phyloP scores from a whole-genome alignment of 2,797 vertebrate species.

The Balearica regulorum region DNA sequence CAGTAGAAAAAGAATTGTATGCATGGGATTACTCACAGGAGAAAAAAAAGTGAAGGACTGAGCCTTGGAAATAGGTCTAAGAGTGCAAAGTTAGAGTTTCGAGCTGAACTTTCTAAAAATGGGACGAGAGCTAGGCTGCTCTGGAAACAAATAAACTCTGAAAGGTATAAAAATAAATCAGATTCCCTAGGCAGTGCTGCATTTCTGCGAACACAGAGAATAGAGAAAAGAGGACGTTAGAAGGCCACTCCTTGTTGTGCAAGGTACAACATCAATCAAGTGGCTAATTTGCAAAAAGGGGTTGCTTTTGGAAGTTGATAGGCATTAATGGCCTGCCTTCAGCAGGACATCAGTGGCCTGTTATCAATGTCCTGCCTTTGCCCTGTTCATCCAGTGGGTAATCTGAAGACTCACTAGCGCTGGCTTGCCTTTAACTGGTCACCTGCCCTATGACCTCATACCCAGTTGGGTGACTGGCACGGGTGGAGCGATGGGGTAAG shows the following conservation, averaged over 20 bases:
- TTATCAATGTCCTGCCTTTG: background rate
- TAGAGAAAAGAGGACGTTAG: background rate
- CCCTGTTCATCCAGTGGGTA: background rate
- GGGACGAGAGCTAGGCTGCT: background rate
- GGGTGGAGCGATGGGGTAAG: background rate
- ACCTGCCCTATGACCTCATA: background rate
- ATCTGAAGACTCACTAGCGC: background rate
- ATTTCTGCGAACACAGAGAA: background rate
- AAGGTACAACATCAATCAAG: background rate
- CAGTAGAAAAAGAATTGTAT: background rate
- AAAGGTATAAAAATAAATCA: background rate
- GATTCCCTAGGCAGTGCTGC: background rate
- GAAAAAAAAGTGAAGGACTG: background rate
- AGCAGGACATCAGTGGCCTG: background rate
- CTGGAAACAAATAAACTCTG: background rate
- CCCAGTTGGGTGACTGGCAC: background rate
- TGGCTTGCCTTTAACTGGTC: background rate
- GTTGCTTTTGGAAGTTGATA: background rate
- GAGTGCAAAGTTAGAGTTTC: background rate
- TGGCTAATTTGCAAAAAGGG: background rate
- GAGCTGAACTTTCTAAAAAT: background rate
- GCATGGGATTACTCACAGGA: background rate
- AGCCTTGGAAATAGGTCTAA: background rate
- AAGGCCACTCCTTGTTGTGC: background rate
- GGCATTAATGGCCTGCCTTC: background rate